Percentiles rank a stretch among this genome's conserved stretches.
Evolutionary conservation across 1,140 invertebrate species (phyloP).

Genomic region (Solenopsis invicta): DNA sequence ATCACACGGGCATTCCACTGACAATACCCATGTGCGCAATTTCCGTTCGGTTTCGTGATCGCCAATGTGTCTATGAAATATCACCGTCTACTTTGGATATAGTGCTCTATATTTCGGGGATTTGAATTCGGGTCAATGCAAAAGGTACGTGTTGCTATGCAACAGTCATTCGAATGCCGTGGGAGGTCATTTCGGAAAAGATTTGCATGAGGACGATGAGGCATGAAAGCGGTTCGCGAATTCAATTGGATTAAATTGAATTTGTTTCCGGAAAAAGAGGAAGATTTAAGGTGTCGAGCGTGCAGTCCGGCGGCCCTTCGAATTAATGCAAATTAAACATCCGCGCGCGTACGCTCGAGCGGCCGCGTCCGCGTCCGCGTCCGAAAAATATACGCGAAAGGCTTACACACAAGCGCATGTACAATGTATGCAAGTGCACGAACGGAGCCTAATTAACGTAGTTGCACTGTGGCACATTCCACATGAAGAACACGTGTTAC

Average conservation of each 20-base stretch:
- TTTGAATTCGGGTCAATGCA: conserved; percentile 48
- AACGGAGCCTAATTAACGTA: conserved; percentile 36
- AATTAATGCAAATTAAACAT: conserved; percentile 59
- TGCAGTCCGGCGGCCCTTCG: neutral
- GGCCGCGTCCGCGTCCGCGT: neutral
- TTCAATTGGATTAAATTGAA: conserved; percentile 55
- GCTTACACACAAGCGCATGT: no score
- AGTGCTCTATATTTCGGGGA: conserved; percentile 16
- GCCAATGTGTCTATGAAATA: neutral
- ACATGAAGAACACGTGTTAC: conserved; percentile 35
- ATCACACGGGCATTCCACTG: neutral
- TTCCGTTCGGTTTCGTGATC: neutral
- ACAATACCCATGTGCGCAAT: neutral
- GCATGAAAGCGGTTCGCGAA: neutral
- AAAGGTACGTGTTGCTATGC: conserved; percentile 20
- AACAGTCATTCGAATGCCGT: conserved; percentile 37
- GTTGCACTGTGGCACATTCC: conserved; percentile 24
- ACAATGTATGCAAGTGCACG: neutral
- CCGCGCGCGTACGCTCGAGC: neutral
- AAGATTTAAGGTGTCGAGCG: conserved; percentile 30
- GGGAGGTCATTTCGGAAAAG: conserved; percentile 34
- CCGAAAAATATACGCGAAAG: neutral
- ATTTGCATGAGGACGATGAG: conserved; percentile 46
- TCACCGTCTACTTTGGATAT: neutral
- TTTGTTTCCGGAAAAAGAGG: conserved; percentile 8